These are phyloP conservation scores for Gasterosteus nipponicus DNA, from an alignment of 2,113 vertebrate species.

Conservation along the genomic window DNA sequence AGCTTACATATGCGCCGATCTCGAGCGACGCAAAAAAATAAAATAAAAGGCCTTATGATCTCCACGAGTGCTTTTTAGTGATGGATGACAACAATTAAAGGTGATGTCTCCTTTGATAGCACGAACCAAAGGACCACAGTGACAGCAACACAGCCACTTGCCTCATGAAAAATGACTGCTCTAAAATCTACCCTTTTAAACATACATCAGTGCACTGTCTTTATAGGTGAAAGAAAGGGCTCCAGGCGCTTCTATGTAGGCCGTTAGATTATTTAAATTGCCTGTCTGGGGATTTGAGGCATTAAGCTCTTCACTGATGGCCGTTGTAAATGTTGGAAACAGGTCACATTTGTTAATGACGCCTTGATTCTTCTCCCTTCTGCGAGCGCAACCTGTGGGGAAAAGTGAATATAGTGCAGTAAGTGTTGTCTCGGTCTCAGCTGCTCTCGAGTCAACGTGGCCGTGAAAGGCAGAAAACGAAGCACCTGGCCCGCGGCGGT, in stretches of 20 bases:
- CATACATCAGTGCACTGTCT: constrained; percentile 51
- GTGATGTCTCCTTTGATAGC: constrained; percentile 69
- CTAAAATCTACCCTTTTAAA: constrained; percentile 61
- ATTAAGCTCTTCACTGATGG: constrained; percentile 13
- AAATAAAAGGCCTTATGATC: constrained; percentile 63
- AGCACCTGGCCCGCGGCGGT: constrained; percentile 58
- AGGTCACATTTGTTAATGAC: constrained; percentile 19
- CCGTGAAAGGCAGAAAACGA: constrained; percentile 54
- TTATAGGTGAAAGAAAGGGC: constrained; percentile 23
- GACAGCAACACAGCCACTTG: constrained; percentile 52
- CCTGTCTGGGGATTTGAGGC: not conserved
- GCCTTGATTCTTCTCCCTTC: constrained; percentile 40
- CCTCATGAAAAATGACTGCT: constrained; percentile 67
- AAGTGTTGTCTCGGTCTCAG: constrained; percentile 37
- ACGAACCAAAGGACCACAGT: constrained; percentile 58
- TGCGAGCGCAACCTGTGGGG: constrained; percentile 17
- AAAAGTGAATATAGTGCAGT: constrained; percentile 53
- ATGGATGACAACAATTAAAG: constrained; percentile 79
- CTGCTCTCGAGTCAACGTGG: constrained; percentile 52
- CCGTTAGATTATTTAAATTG: not conserved
- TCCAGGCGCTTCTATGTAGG: constrained; percentile 12
- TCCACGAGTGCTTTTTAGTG: constrained; percentile 59
- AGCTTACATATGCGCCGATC: constrained; percentile 18
- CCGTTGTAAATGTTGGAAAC: constrained; percentile 16
- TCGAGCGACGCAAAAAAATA: constrained; percentile 5